Percentiles rank a stretch among this genome's conserved stretches.
Conservation (phyloP, 2,888 invertebrate species). For the Aethes cnicana region DNA sequence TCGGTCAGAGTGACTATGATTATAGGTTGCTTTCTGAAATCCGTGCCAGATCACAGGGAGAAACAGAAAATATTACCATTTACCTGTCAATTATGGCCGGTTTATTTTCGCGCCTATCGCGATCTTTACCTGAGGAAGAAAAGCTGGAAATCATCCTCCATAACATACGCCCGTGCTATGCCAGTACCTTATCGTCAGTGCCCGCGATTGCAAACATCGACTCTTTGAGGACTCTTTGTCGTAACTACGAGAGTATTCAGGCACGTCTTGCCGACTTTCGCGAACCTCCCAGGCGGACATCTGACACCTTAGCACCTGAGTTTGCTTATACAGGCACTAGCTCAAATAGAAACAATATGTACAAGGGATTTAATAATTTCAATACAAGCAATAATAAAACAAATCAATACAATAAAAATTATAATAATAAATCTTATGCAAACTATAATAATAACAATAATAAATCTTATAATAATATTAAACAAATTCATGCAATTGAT, state of each 20-base stretch:
- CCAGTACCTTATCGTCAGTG: not conserved
- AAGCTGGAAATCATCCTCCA: conserved; percentile 8
- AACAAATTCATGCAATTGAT: not conserved
- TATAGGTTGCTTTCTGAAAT: conserved; percentile 2
- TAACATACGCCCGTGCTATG: conserved; percentile 14
- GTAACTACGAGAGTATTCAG: conserved; percentile 2
- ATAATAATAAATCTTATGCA: not conserved
- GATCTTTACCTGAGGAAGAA: not conserved
- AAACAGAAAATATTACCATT: conserved; percentile 1
- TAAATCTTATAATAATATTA: too few species aligned
- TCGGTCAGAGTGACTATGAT: conserved; percentile 4
- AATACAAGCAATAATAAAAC: not conserved
- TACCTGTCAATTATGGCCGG: conserved; percentile 11
- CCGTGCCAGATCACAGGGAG: conserved; percentile 3
- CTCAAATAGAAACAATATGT: not conserved
- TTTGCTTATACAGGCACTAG: not conserved
- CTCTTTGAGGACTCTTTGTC: not conserved
- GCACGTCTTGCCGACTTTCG: not conserved
- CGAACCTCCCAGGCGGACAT: not conserved
- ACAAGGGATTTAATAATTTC: not conserved
- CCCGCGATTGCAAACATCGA: not conserved
- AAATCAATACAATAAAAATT: not conserved
- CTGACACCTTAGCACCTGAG: not conserved
- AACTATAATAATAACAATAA: too few species aligned
- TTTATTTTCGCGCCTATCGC: not conserved